Percentiles rank a stretch among this genome's conserved stretches.
Conservation (phyloP, 2,113 vertebrate species). For the Daphoenositta chrysoptera region DNA sequence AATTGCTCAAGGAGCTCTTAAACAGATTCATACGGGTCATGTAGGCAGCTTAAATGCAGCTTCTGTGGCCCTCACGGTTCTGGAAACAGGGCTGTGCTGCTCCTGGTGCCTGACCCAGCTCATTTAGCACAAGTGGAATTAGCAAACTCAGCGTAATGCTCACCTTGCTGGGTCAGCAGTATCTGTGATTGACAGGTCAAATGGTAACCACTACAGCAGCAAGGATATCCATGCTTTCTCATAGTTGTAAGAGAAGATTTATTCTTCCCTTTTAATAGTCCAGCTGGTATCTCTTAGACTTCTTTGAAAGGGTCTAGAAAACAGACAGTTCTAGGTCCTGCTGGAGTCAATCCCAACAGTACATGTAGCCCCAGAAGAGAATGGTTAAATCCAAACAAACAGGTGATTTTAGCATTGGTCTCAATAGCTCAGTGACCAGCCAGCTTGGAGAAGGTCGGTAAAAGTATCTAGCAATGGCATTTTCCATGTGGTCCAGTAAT, state of each 20-base stretch:
- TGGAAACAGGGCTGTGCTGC: background rate
- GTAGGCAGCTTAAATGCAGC: background rate
- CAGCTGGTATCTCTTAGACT: background rate
- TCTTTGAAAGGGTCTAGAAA: background rate
- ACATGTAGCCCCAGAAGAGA: background rate
- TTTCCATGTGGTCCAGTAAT: background rate
- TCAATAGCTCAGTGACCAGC: background rate
- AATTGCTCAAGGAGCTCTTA: background rate
- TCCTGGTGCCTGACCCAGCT: background rate
- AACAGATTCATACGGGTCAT: background rate
- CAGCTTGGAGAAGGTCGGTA: background rate
- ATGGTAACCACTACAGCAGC: background rate
- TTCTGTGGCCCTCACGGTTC: background rate
- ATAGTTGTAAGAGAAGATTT: background rate
- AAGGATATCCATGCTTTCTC: background rate
- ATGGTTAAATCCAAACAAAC: background rate
- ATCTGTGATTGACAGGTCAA: background rate
- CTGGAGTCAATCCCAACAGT: background rate
- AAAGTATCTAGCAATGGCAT: background rate
- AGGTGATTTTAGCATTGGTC: background rate
- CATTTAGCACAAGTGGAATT: background rate
- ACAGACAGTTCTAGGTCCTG: background rate
- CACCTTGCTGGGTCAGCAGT: background rate
- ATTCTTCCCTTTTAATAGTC: background rate
- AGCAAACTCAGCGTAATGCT: background rate